Base-by-base conservation (phyloP, 2,113 vertebrate genomes). In the Alaudala cheleensis region DNA sequence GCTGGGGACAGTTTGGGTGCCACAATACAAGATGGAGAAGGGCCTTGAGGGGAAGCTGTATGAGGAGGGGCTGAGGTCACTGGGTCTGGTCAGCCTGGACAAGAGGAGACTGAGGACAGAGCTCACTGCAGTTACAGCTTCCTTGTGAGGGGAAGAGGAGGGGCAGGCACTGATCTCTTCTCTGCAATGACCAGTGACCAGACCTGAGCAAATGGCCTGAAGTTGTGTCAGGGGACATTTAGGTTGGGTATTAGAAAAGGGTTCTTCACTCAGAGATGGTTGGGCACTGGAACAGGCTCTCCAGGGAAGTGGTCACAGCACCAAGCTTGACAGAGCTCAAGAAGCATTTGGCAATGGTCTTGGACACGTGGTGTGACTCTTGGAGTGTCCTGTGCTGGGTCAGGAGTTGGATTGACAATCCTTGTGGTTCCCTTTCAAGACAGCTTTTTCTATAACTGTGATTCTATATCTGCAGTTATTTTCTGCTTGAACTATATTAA, bases 11-110 rank as follows among this genome's bases (percentile, higher is more conserved):
- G 69, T 6, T 47, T 9, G 17, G 50, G 42, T 20, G 13, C n/a
- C 51, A 56, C 40, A 66, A 4, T 6, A 25, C 3, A 44, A 45
- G 26, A 25, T 45, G 49, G 57, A 5, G 22, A 18, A 72, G 58
- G 49, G 50, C 21, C 67, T 44, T 31, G 47, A 72, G 45, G 54
- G 19, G 45, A 26, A 45, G 14, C n/a, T 0, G 0, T 13, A 0
- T 54, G 67, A 64, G 19, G 6, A 26, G 18, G 0, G 3, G 14
- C n/a, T 84, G 50, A 47, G 28, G 33, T 23, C n/a, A 23, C 50
- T n/a, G 5, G 28, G 22, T 15, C 19, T 73, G 69, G 15, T 84
- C 33, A 54, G 40, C 28, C 58, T 56, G 69, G 23, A 37, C 44
- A 23, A 23, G 42, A 77, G 47, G 39, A 65, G n/a, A 23, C 14